Base-by-base conservation (phyloP, 2,113 vertebrate species). In the Mastomys coucha region DNA sequence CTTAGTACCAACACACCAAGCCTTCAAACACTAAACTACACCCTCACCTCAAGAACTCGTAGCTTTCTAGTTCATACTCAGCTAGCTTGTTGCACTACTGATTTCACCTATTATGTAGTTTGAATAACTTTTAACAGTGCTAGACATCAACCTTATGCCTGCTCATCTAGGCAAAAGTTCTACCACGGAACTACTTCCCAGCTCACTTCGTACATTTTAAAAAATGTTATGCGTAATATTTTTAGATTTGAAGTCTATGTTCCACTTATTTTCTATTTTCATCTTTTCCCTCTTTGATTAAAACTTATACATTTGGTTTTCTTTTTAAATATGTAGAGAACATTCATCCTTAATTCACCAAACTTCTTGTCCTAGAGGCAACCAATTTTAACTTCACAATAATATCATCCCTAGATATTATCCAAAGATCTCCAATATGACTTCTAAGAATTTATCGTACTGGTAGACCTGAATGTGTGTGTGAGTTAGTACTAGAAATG, bases 281-380 rank as follows among this genome's bases (percentile, higher is more conserved):
- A 89, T 53, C 28, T 20, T 20, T 94, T 73, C 67, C 22, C 22
- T 84, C 78, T 84, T 75, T 42, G 14, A 67, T 85, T 84, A 76
- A 94, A 90, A 75, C 56, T 36, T 67, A 88, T 72, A 39, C 53
- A 82, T 36, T 26, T 39, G 2, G 13, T 5, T 70, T 72, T 76
- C 22, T 93, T 88, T 69, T 19, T 9, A 53, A 93, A 88, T 84
- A 85, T 81, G 56, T 7, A 53, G 72, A 92, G 24, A 96, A 81
- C 81, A 92, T 13, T 5, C 11, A 78, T 91, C 65, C 56, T 17
- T 4, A 5, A 89, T 93, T 75, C 49, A 76, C 33, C 56, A 70
- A n/a, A 67, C 92, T 88, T 84, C 33, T 31, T 60, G 7, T 20
- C 75, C 42, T 80, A 91, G 82, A 88, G 51, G 33, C n/a, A 93